Conservation (phyloP, 2,888 invertebrate genomes). For the Lasius platythorax region DNA sequence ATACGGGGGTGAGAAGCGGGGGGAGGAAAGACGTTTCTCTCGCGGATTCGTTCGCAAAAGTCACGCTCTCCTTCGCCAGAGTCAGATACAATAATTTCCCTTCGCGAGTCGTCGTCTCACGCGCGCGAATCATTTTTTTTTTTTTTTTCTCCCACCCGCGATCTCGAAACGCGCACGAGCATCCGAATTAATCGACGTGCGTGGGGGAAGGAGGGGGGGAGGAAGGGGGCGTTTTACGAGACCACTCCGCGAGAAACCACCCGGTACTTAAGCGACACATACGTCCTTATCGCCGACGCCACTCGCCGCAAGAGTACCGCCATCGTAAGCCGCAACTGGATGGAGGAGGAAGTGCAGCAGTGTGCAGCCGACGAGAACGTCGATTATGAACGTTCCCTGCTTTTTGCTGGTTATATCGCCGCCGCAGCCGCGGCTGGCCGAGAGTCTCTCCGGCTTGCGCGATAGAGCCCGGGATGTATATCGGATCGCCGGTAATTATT, state of each 20-base stretch:
- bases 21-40: neutral
- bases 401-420: slow-evolving; percentile 39
- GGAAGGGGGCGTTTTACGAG: neutral
- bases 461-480: slow-evolving; percentile 57
- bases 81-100: slow-evolving; percentile 26
- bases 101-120: neutral
- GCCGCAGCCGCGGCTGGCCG: neutral
- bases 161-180: neutral
- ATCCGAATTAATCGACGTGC: slow-evolving; percentile 25
- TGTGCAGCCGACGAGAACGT: slow-evolving; percentile 37
- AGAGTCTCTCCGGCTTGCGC: slow-evolving; percentile 54
- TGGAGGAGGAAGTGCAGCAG: neutral
- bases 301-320: slow-evolving; percentile 31
- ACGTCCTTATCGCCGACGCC: slow-evolving; percentile 58
- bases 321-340: slow-evolving; percentile 63
- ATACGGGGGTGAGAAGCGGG: neutral
- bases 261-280: slow-evolving; percentile 42
- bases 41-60: neutral
- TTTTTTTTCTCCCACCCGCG: neutral
- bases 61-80: neutral
- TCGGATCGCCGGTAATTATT: slow-evolving; percentile 76
- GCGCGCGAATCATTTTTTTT: neutral
- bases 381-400: slow-evolving; percentile 56
- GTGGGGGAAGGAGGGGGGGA: no score
- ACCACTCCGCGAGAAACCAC: slow-evolving; percentile 3